A percentile compares a stretch with the other conserved stretches of the same genome.
Conservation (phyloP, 2,888 invertebrate genomes). For the Camptogramma bilineatum region DNA sequence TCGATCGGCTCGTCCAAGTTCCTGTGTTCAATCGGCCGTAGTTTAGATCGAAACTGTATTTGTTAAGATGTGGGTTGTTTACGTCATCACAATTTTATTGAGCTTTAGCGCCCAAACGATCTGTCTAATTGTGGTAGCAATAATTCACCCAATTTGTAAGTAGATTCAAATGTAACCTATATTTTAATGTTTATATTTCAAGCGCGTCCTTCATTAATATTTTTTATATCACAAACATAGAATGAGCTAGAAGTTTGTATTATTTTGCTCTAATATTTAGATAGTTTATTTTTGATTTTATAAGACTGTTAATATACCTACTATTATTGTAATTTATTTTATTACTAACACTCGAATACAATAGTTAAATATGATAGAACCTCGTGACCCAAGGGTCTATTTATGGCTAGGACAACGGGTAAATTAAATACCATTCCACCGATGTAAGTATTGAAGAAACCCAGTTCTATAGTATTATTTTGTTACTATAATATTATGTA, state of each 20-base stretch:
- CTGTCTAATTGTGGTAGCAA: conserved; percentile 51
- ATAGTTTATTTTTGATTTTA: conserved; percentile 69
- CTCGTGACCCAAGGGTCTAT: not conserved
- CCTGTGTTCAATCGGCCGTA: conserved; percentile 77
- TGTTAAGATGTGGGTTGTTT: conserved; percentile 53
- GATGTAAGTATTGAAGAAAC: conserved; percentile 71
- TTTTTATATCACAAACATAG: conserved; percentile 53
- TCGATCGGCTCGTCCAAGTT: conserved; percentile 70
- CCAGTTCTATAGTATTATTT: conserved; percentile 76
- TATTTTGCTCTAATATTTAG: conserved; percentile 66
- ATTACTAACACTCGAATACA: conserved; percentile 73
- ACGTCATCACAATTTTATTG: conserved; percentile 50
- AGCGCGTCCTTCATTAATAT: conserved; percentile 61
- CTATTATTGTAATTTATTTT: conserved; percentile 64
- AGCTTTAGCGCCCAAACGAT: conserved; percentile 24
- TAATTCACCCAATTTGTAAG: conserved; percentile 48
- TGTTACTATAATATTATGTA: conserved; percentile 48
- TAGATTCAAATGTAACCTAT: conserved; percentile 51
- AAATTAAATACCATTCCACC: conserved; percentile 74
- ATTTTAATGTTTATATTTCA: conserved; percentile 57
- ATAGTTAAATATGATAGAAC: conserved; percentile 34
- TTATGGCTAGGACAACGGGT: conserved; percentile 3
- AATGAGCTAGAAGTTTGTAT: conserved; percentile 62
- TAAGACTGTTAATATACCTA: conserved; percentile 71
- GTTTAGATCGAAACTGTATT: conserved; percentile 51